Conservation (phyloP, 2,888 invertebrate genomes). For the Cataglyphis altisquamis region DNA sequence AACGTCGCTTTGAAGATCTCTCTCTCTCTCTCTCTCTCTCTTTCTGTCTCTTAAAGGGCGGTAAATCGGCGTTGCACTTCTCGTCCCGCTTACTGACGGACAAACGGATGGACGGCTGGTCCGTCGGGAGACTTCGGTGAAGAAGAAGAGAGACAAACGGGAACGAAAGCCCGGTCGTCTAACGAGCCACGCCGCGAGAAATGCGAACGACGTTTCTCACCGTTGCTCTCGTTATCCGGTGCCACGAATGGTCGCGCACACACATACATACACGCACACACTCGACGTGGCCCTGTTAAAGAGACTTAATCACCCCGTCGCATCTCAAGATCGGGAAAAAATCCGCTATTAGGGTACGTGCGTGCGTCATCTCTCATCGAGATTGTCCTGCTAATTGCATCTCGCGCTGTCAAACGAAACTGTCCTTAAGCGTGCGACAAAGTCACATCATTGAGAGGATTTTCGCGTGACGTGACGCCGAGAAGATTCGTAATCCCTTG, state of each 20-base stretch:
- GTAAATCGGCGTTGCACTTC: slow-evolving; percentile 39
- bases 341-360: slow-evolving; percentile 72
- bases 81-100: slow-evolving; percentile 67
- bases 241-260: slow-evolving; percentile 22
- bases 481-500: slow-evolving; percentile 17
- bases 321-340: slow-evolving; percentile 80
- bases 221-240: slow-evolving; percentile 82
- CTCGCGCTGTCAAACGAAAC: slow-evolving; percentile 38
- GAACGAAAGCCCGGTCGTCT: slow-evolving; percentile 77
- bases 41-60: background rate
- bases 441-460: slow-evolving; percentile 45
- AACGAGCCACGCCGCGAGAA: slow-evolving; percentile 81
- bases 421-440: slow-evolving; percentile 34
- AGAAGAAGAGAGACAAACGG: slow-evolving; percentile 68
- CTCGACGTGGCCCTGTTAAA: slow-evolving; percentile 67
- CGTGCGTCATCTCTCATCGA: slow-evolving; percentile 27
- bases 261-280: background rate
- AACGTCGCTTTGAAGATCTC: slow-evolving; percentile 64
- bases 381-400: slow-evolving; percentile 53
- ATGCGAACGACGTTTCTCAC: slow-evolving; percentile 80
- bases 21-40: background rate
- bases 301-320: slow-evolving; percentile 82
- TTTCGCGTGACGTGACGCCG: slow-evolving; percentile 30
- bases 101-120: slow-evolving; percentile 67
- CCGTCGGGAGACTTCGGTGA: slow-evolving; percentile 53